Evolutionary conservation across 1,140 invertebrate species (phyloP).

Genomic region (Neotoxoptera formosana): DNA sequence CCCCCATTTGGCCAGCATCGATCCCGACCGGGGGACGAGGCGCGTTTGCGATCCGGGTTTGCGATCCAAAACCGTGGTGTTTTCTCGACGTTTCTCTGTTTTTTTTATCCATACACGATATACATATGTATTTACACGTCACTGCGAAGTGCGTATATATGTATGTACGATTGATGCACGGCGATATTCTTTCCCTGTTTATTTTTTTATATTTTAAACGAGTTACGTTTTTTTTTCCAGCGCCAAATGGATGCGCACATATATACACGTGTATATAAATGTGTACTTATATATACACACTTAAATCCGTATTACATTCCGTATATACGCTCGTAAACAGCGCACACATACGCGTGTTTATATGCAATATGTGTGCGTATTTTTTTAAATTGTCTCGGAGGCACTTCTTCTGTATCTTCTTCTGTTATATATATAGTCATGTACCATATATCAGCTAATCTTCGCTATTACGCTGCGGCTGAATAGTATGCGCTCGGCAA

Average conservation of each 20-base stretch:
- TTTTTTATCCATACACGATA: background rate
- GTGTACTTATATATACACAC: background rate
- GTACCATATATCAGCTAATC: background rate
- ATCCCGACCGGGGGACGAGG: background rate
- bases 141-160: background rate
- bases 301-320: slow-evolving; percentile 24
- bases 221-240: background rate
- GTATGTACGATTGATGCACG: background rate
- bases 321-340: slow-evolving; percentile 15
- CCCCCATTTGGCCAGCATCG: background rate
- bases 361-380: background rate
- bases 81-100: background rate
- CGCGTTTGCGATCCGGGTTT: background rate
- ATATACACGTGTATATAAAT: background rate
- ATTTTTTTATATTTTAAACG: background rate
- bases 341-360: background rate
- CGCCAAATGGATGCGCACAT: background rate
- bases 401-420: background rate
- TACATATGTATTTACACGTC: slow-evolving; percentile 19
- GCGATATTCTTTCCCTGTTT: background rate
- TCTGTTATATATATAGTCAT: background rate
- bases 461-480: background rate
- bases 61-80: background rate
- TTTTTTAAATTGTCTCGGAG: background rate
- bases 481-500: background rate